These are phyloP conservation scores for Perithous albicinctus DNA, from an alignment of 2,888 invertebrate species.

Conservation along the genomic window DNA sequence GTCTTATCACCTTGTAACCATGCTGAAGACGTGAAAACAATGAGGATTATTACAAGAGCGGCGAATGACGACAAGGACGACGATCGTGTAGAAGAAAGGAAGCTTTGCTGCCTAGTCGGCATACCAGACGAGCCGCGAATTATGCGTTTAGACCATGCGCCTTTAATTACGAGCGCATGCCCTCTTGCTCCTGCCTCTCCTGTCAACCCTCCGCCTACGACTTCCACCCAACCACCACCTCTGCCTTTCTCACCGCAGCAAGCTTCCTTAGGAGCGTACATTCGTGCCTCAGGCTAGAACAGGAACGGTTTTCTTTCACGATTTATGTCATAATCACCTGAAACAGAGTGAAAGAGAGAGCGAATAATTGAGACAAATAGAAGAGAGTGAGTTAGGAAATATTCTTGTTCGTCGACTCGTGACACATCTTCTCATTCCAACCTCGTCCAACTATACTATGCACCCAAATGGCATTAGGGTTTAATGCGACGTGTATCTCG, in stretches of 20 bases:
- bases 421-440: slow-evolving; percentile 48
- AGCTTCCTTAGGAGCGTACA: slow-evolving; percentile 34
- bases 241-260: slow-evolving; percentile 27
- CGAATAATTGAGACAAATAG: slow-evolving; percentile 35
- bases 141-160: slow-evolving; percentile 69
- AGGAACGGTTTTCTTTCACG: slow-evolving; percentile 76
- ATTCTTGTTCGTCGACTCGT: slow-evolving; percentile 49
- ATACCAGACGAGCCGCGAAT: slow-evolving; percentile 49
- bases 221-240: slow-evolving; percentile 16
- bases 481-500: slow-evolving; percentile 81
- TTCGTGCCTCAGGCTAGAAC: background rate
- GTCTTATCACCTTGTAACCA: background rate
- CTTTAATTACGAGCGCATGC: slow-evolving; percentile 74
- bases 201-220: slow-evolving; percentile 40
- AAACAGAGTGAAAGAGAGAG: slow-evolving; percentile 70
- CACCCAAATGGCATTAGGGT: slow-evolving; percentile 78
- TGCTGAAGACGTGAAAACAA: background rate
- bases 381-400: slow-evolving; percentile 27
- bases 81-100: slow-evolving; percentile 14
- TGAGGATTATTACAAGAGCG: slow-evolving; percentile 2
- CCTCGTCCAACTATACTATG: slow-evolving; percentile 58
- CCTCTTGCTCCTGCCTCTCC: slow-evolving; percentile 62
- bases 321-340: slow-evolving; percentile 81
- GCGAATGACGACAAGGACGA: slow-evolving; percentile 1
- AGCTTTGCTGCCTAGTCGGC: slow-evolving; percentile 17